Percentiles rank a stretch among this genome's conserved stretches.
Conservation (phyloP, 92 coral and sea anemone genomes). For the Umimayanthus kanabou region DNA sequence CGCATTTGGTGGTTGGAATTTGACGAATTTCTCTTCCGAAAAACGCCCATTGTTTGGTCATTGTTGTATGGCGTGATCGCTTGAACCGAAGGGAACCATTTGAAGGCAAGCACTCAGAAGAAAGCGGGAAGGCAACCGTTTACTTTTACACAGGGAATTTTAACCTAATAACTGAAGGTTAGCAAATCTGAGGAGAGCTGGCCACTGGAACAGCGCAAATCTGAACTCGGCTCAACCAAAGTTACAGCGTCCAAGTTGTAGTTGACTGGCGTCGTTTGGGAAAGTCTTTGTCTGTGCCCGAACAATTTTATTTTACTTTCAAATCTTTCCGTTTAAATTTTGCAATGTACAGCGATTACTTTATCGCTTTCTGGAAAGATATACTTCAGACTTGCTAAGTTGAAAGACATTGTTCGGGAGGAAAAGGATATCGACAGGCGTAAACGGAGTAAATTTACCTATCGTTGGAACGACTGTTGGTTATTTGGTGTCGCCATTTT, state of each 20-base stretch:
- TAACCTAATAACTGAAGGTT: slow-evolving; percentile 1
- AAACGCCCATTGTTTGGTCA: slow-evolving; percentile 80
- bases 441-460: background rate
- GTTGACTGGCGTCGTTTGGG: slow-evolving; percentile 23
- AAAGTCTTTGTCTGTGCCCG: slow-evolving; percentile 30
- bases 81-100: slow-evolving; percentile 42
- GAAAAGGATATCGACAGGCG: slow-evolving; percentile 16
- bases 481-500: slow-evolving; percentile 95
- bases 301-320: slow-evolving; percentile 16
- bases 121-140: slow-evolving; percentile 5
- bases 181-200: slow-evolving; percentile 13
- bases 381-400: background rate
- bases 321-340: slow-evolving; percentile 27
- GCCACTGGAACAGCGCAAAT: background rate
- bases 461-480: slow-evolving; percentile 41
- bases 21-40: slow-evolving; percentile 70
- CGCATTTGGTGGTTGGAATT: slow-evolving; percentile 47
- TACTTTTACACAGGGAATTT: background rate
- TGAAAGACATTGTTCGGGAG: background rate
- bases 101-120: slow-evolving; percentile 35
- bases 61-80: slow-evolving; percentile 52
- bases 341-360: slow-evolving; percentile 3
- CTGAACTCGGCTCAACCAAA: background rate
- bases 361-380: background rate
- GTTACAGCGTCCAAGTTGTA: slow-evolving; percentile 1